phyloP scores from a whole-genome alignment of 2,113 vertebrate genomes.

The Macquaria ambigua region DNA sequence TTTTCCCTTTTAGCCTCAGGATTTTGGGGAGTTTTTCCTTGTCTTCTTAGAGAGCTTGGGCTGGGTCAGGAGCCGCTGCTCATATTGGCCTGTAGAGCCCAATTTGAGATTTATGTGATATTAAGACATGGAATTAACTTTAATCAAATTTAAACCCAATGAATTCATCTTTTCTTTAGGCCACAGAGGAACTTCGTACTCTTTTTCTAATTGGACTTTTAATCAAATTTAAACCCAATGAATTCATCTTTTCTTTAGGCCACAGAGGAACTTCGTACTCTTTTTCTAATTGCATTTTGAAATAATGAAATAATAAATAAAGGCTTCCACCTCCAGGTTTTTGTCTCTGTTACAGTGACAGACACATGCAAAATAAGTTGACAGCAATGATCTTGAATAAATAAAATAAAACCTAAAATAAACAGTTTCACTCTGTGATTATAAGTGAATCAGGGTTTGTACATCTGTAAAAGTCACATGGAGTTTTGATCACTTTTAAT shows the following conservation, averaged over 20 bases:
- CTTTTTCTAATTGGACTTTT: too few relatives aligned
- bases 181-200: too few relatives aligned
- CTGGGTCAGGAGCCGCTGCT: neutral
- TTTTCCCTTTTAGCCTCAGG: neutral
- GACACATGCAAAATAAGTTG: neutral
- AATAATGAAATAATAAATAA: neutral
- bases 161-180: neutral
- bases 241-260: too few relatives aligned
- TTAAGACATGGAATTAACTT: neutral
- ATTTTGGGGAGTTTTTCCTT: neutral
- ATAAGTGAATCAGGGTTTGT: neutral
- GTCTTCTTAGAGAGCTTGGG: constrained; percentile 15
- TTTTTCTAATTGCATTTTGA: neutral
- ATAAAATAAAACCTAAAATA: too few relatives aligned
- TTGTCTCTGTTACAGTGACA: neutral
- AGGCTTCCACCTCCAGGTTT: too few relatives aligned
- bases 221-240: too few relatives aligned
- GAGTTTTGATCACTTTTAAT: too few relatives aligned
- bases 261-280: too few relatives aligned
- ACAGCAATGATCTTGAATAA: too few relatives aligned
- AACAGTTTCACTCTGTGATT: too few relatives aligned
- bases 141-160: neutral
- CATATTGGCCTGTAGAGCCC: neutral
- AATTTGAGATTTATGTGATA: neutral
- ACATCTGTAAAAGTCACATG: neutral